phyloP scores from a whole-genome alignment of 2,113 vertebrate genomes.

The Sakesphorus luctuosus region DNA sequence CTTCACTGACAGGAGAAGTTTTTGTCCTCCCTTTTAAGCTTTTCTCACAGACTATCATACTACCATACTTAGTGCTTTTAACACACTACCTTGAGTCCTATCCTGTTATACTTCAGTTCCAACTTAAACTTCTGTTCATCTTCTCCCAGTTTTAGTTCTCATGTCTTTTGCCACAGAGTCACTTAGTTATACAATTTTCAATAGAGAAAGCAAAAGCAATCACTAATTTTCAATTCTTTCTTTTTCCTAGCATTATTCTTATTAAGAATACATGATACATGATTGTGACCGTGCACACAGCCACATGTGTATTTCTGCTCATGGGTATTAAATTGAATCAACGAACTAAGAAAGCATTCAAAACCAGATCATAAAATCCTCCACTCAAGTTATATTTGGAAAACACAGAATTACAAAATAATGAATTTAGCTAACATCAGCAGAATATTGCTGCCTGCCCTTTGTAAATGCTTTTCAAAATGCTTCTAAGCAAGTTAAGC shows the following conservation, averaged over 20 bases:
- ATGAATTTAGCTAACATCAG: background rate
- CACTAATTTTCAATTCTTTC: background rate
- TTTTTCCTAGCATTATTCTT: background rate
- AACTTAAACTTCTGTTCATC: background rate
- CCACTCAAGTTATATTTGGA: background rate
- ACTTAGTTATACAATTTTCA: background rate
- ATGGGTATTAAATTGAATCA: background rate
- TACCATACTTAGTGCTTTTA: background rate
- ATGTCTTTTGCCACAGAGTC: background rate
- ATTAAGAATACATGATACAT: background rate
- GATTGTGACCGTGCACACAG: fast-evolving
- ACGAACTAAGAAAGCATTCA: background rate
- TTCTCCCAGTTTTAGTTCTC: background rate
- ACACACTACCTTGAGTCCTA: background rate
- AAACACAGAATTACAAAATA: background rate
- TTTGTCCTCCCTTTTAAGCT: background rate
- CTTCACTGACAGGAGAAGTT: background rate
- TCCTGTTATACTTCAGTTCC: background rate
- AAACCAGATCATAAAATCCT: background rate
- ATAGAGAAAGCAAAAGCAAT: background rate
- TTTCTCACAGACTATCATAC: background rate
- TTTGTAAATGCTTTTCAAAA: background rate
- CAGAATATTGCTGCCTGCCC: background rate
- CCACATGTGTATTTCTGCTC: background rate
- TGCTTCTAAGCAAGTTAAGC: background rate